phyloP scores from a whole-genome alignment of 2,797 vertebrate species.

The Potorous gilbertii region DNA sequence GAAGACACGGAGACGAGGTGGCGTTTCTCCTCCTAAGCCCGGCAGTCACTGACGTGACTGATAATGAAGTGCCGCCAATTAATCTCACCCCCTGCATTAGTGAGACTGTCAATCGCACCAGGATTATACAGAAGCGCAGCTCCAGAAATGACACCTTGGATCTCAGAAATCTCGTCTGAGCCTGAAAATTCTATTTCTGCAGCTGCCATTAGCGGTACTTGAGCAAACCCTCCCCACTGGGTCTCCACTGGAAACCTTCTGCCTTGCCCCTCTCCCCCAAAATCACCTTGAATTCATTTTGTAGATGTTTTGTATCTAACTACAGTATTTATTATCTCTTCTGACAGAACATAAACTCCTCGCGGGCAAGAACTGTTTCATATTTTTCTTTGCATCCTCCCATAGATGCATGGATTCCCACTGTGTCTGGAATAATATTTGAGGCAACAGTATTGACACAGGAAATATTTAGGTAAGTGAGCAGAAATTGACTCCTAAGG shows the following conservation, averaged over 20 bases:
- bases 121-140: slow-evolving; percentile 33
- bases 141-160: background rate
- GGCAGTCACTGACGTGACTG: slow-evolving; percentile 71
- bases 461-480: background rate
- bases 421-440: background rate
- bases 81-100: slow-evolving; percentile 60
- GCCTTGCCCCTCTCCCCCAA: background rate
- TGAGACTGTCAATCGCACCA: slow-evolving; percentile 27
- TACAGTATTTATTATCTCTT: background rate
- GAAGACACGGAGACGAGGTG: slow-evolving; percentile 71
- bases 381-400: background rate
- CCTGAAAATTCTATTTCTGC: background rate
- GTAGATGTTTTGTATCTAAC: background rate
- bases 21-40: slow-evolving; percentile 64
- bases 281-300: background rate
- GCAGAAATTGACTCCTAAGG: background rate
- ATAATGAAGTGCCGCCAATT: slow-evolving; percentile 73
- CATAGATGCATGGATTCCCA: background rate
- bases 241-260: background rate
- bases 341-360: background rate
- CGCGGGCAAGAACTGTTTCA: background rate
- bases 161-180: background rate
- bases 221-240: slow-evolving; percentile 2
- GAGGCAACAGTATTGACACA: background rate
- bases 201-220: slow-evolving; percentile 3